Base-by-base conservation (phyloP, 1,140 invertebrate genomes). In the Gonioctena quinquepunctata region DNA sequence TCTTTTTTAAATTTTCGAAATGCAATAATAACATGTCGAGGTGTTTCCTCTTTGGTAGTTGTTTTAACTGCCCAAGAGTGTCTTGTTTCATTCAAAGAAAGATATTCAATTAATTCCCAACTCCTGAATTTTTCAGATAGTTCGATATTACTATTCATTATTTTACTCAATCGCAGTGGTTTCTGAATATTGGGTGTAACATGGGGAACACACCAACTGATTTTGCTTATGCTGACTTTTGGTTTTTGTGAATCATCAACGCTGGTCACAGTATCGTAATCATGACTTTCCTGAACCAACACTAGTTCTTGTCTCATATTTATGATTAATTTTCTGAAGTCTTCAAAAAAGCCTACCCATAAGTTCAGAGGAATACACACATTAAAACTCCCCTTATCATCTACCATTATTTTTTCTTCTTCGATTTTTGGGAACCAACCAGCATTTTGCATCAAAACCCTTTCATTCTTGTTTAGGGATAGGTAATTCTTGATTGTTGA, bases 271-370 rank as follows among this genome's bases (percentile, higher is more conserved):
- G 62, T 70, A 28, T 79, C 75, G 1, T 65, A 18, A 77, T 84
- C 77, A 4, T 62, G 76, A 26, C 74, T 80, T 6, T 77, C 50
- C 68, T 82, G 73, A 22, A 80, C 79, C 22, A 85, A 72, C 74
- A 85, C 79, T 13, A 86, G 60, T 75, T 86, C 83, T 75, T 85
- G 83, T 75, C 83, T 83, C 5, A 13, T 6, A 6, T 13, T 13
- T 6, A 42, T 5, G 28, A 42, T 13, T 6, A 42, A 5, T 13
- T 42, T 42, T 6, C 13, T 42, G 13, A 42, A 42, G 13, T 42
- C 28, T 13, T 42, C 28, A 42, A 42, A 42, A 6, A 42, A 6
- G 28, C 28, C 28, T 42, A 42, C 5, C 28, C 28, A 42, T n/a
- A n/a, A n/a, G n/a, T n/a, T n/a, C n/a, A n/a, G n/a, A n/a, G n/a